These are phyloP conservation scores for Ictalurus furcatus DNA, from an alignment of 2,113 vertebrate species.

Conservation along the genomic window DNA sequence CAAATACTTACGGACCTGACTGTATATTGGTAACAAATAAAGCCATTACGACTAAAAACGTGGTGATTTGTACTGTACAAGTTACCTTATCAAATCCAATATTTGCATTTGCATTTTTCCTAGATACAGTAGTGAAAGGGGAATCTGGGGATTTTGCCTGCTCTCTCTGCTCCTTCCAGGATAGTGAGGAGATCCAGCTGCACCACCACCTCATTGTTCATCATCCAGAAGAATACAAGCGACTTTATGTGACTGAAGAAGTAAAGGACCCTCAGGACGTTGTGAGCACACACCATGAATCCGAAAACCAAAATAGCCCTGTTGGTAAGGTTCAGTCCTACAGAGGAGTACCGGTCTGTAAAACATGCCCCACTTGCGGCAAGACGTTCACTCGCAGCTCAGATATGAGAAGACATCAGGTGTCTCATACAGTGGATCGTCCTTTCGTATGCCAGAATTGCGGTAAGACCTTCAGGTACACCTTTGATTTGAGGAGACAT, in stretches of 20 bases:
- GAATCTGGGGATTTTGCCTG: slow-evolving; percentile 8
- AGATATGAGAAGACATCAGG: slow-evolving; percentile 53
- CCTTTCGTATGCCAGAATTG: slow-evolving; percentile 46
- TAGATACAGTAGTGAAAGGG: neutral
- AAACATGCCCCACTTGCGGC: slow-evolving; percentile 50
- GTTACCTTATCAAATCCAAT: neutral
- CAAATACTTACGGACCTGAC: no score
- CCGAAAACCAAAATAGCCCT: slow-evolving; percentile 2
- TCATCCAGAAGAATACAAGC: slow-evolving; percentile 34
- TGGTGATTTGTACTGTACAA: neutral
- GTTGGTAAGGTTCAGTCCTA: slow-evolving; percentile 14
- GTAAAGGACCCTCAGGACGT: neutral
- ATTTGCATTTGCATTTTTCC: neutral
- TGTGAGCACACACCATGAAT: neutral
- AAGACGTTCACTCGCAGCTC: slow-evolving; percentile 52
- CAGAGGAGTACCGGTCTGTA: slow-evolving; percentile 29
- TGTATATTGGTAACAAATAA: neutral
- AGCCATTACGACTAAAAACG: neutral
- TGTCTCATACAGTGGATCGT: slow-evolving; percentile 46
- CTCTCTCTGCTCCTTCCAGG: slow-evolving; percentile 21
- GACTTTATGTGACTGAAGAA: neutral
- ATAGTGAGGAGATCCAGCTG: slow-evolving; percentile 17
- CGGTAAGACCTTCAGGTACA: slow-evolving; percentile 45
- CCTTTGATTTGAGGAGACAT: slow-evolving; percentile 53
- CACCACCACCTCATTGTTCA: slow-evolving; percentile 21